These are phyloP conservation scores for Neomonachus schauinslandi DNA, from an alignment of 2,113 vertebrate genomes.

Conservation along the genomic window DNA sequence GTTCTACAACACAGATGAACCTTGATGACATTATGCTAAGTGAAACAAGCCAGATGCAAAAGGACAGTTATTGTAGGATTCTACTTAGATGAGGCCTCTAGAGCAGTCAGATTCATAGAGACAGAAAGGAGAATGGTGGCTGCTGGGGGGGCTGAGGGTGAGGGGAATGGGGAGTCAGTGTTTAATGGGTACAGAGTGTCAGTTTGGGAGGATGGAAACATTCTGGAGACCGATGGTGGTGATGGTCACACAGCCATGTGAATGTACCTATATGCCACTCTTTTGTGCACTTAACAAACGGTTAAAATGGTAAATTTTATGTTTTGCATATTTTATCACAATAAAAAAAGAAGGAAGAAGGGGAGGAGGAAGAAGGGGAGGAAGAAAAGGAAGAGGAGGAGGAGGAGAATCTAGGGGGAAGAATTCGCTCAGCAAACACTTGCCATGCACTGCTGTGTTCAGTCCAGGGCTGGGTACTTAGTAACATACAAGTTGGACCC, in stretches of 20 bases:
- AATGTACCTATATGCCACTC: background rate
- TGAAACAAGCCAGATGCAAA: background rate
- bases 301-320: background rate
- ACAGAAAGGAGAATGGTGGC: background rate
- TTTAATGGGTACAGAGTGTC: background rate
- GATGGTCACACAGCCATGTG: fast-evolving
- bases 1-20: background rate
- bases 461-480: background rate
- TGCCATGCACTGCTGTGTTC: background rate
- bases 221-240: background rate
- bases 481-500: background rate
- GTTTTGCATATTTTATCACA: background rate
- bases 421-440: background rate
- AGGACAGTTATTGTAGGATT: background rate
- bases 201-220: background rate
- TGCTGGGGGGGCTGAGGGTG: background rate
- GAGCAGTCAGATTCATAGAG: background rate
- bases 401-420: background rate
- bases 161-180: fast-evolving
- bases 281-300: background rate
- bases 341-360: background rate
- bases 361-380: background rate
- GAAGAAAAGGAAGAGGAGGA: background rate
- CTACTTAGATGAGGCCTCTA: background rate
- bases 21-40: background rate